Evolutionary conservation across 1,140 invertebrate species (phyloP).

Genomic region (Drosophila azteca): DNA sequence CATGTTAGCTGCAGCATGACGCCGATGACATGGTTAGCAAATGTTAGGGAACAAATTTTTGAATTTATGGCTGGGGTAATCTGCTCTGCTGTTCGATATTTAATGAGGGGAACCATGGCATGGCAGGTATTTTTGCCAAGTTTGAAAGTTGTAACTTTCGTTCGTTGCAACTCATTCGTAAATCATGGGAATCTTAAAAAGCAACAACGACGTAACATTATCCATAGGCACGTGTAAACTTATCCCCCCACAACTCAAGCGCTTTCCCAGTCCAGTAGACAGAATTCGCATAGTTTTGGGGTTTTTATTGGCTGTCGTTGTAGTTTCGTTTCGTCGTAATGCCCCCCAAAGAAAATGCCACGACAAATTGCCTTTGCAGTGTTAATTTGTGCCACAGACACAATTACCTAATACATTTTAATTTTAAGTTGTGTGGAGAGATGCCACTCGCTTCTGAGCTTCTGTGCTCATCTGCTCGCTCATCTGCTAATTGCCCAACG

Average conservation of each 20-base stretch:
- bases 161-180: not conserved
- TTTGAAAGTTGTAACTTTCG: no score
- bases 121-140: no score
- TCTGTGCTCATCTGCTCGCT: conserved; percentile 25
- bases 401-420: conserved; percentile 81
- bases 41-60: conserved; percentile 35
- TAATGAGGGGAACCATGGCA: not conserved
- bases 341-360: conserved; percentile 38
- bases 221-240: conserved; percentile 5
- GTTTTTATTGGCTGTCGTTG: conserved; percentile 7
- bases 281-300: conserved; percentile 12
- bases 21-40: conserved; percentile 30
- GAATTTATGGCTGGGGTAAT: conserved; percentile 14
- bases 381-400: conserved; percentile 81
- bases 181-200: not conserved
- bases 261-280: conserved; percentile 20
- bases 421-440: conserved; percentile 56
- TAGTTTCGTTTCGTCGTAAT: conserved; percentile 35
- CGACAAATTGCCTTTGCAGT: conserved; percentile 75
- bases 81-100: conserved; percentile 20
- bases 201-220: no score
- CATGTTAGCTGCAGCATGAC: not conserved
- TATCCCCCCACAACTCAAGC: not conserved
- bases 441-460: conserved; percentile 24
- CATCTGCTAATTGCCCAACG: conserved; percentile 46